Conservation (phyloP, 2,888 invertebrate species). For the Drosophila ezoana region DNA sequence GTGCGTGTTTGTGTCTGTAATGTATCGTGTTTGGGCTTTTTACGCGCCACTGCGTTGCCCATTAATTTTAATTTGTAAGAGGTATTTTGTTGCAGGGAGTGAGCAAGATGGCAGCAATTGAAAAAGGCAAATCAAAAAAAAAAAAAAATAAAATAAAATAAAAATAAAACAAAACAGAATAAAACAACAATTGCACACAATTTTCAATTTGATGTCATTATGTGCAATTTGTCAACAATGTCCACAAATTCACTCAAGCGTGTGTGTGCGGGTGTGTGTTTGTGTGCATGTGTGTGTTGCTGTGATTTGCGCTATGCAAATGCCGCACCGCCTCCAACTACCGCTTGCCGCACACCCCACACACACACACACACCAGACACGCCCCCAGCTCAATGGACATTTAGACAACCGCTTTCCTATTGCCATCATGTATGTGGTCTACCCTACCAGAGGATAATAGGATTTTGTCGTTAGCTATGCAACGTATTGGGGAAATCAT, state of each 20-base stretch:
- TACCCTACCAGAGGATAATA: not conserved
- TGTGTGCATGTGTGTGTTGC: slow-evolving; percentile 30
- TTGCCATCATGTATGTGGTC: slow-evolving; percentile 5
- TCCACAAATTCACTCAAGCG: slow-evolving; percentile 65
- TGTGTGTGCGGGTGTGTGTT: slow-evolving; percentile 20
- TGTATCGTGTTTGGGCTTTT: slow-evolving; percentile 65
- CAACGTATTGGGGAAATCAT: not conserved
- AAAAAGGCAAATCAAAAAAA: slow-evolving; percentile 4
- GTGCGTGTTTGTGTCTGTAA: slow-evolving; percentile 34
- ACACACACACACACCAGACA: slow-evolving; percentile 12
- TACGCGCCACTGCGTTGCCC: slow-evolving; percentile 75
- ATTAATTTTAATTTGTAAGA: slow-evolving; percentile 83
- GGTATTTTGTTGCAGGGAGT: slow-evolving; percentile 33
- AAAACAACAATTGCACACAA: slow-evolving; percentile 80
- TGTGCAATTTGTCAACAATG: slow-evolving; percentile 84
- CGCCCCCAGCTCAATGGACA: slow-evolving; percentile 24
- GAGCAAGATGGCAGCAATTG: slow-evolving; percentile 18
- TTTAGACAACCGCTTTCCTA: slow-evolving; percentile 39
- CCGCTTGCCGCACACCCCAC: slow-evolving; percentile 16
- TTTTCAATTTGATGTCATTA: slow-evolving; percentile 84
- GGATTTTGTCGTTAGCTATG: not conserved
- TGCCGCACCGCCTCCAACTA: slow-evolving; percentile 45
- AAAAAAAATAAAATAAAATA: slow-evolving; percentile 1
- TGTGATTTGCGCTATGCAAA: slow-evolving; percentile 75
- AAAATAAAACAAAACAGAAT: slow-evolving; percentile 13